These are phyloP conservation scores for Drosophila anomalata DNA, from an alignment of 2,888 invertebrate species.

Conservation along the genomic window DNA sequence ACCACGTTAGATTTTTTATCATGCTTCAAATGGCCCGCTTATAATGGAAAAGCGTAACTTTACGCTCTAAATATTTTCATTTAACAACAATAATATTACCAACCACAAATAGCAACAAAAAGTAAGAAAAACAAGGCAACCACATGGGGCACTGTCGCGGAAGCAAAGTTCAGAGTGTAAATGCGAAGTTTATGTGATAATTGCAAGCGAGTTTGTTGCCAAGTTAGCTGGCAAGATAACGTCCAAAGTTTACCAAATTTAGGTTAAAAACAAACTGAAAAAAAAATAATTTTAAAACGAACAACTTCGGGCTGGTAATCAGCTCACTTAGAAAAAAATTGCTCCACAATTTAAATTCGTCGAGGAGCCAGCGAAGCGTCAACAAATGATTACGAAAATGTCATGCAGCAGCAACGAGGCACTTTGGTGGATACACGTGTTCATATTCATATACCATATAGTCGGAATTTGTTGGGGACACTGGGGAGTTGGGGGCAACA, in stretches of 20 bases:
- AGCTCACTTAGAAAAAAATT: conserved; percentile 8
- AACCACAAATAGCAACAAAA: conserved; percentile 9
- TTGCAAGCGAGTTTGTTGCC: conserved; percentile 33
- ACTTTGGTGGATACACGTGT: conserved; percentile 21
- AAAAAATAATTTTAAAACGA: neutral
- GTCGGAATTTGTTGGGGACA: conserved; percentile 13
- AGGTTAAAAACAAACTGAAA: conserved; percentile 10
- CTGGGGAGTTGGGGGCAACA: conserved; percentile 1
- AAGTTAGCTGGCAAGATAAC: conserved; percentile 23
- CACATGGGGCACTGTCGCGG: conserved; percentile 26
- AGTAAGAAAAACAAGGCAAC: conserved; percentile 13
- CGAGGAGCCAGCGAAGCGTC: conserved; percentile 59
- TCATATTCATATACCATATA: conserved; percentile 1
- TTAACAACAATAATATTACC: conserved; percentile 37
- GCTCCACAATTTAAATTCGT: conserved; percentile 50
- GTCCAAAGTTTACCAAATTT: conserved; percentile 16
- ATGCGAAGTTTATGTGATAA: conserved; percentile 66
- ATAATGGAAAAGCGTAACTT: conserved; percentile 57
- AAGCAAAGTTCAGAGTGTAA: conserved; percentile 68
- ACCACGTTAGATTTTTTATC: conserved; percentile 49
- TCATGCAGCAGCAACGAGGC: conserved; percentile 19
- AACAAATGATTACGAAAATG: conserved; percentile 54
- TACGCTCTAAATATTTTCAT: conserved; percentile 69
- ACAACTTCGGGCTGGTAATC: neutral
- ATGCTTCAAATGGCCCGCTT: conserved; percentile 62